A percentile compares a stretch with the other conserved stretches of the same genome.
These are phyloP conservation scores for Ectemnius continuus DNA, from an alignment of 2,888 invertebrate genomes.

Conservation along the genomic window DNA sequence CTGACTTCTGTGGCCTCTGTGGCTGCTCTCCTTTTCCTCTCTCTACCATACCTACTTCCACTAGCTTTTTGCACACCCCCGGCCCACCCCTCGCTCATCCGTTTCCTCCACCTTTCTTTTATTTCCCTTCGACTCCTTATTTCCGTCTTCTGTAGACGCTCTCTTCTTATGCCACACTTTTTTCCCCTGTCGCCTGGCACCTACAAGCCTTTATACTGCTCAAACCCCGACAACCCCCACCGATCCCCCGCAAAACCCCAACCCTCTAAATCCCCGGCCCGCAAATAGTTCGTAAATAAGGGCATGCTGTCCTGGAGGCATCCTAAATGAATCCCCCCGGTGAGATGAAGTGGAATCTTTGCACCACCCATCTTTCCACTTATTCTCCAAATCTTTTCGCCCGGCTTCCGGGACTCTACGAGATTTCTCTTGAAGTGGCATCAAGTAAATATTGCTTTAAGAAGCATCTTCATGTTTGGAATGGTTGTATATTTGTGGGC, in stretches of 20 bases:
- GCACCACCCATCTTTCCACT: background rate
- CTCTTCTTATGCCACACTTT: conserved; percentile 26
- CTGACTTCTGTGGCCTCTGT: conserved; percentile 49
- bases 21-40: conserved; percentile 40
- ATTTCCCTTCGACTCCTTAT: conserved; percentile 39
- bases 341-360: conserved; percentile 8
- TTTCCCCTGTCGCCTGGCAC: conserved; percentile 23
- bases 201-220: conserved; percentile 1
- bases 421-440: no score
- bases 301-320: conserved; percentile 36
- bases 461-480: no score
- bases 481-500: no score
- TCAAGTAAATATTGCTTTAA: no score
- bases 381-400: no score
- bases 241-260: conserved; percentile 63
- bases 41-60: conserved; percentile 48
- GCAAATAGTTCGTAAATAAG: conserved; percentile 70
- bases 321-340: conserved; percentile 36
- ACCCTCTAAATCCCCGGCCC: conserved; percentile 63
- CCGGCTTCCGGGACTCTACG: no score
- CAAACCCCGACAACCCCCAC: conserved; percentile 12
- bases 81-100: conserved; percentile 13
- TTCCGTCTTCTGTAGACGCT: conserved; percentile 30
- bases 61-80: no score
- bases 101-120: conserved; percentile 36